Conservation (phyloP, 1,140 invertebrate species). For the Drosophila pachea region DNA sequence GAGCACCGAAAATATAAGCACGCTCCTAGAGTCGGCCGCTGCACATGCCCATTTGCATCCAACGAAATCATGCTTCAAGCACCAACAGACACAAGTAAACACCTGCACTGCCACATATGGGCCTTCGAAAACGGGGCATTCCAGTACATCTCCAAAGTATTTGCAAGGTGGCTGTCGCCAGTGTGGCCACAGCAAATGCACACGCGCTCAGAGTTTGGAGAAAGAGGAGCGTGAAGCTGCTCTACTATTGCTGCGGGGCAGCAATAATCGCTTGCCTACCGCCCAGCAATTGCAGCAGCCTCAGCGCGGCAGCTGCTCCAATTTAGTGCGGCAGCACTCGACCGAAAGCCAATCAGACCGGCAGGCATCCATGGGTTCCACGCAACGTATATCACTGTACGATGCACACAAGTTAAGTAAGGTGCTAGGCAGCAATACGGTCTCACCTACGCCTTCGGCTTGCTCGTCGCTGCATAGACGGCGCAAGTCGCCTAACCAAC, state of each 20-base stretch:
- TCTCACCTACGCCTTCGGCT: constrained; percentile 61
- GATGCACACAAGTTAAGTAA: constrained; percentile 74
- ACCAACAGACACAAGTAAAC: constrained; percentile 65
- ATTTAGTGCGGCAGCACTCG: constrained; percentile 69
- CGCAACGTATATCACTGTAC: constrained; percentile 72
- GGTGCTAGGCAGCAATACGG: constrained; percentile 41
- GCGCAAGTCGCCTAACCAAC: constrained; percentile 66
- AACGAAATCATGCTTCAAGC: constrained; percentile 77
- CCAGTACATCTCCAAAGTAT: constrained; percentile 57
- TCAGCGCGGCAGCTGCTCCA: constrained; percentile 73
- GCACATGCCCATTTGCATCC: constrained; percentile 59
- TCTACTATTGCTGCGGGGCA: constrained; percentile 40
- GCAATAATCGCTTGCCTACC: constrained; percentile 44
- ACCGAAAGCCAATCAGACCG: constrained; percentile 65
- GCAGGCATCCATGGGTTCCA: constrained; percentile 55
- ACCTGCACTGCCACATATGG: constrained; percentile 54
- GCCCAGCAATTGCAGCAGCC: constrained; percentile 43
- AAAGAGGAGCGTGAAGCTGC: constrained; percentile 55
- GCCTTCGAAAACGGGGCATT: constrained; percentile 19
- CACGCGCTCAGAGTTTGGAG: constrained; percentile 68
- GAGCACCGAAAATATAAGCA: constrained; percentile 72
- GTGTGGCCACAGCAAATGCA: constrained; percentile 76
- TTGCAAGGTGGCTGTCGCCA: constrained; percentile 63
- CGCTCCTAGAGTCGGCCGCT: constrained; percentile 38
- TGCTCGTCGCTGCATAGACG: constrained; percentile 65